Evolutionary conservation across 1,140 invertebrate genomes (phyloP).

Genomic region (Scaptomyza pallida): DNA sequence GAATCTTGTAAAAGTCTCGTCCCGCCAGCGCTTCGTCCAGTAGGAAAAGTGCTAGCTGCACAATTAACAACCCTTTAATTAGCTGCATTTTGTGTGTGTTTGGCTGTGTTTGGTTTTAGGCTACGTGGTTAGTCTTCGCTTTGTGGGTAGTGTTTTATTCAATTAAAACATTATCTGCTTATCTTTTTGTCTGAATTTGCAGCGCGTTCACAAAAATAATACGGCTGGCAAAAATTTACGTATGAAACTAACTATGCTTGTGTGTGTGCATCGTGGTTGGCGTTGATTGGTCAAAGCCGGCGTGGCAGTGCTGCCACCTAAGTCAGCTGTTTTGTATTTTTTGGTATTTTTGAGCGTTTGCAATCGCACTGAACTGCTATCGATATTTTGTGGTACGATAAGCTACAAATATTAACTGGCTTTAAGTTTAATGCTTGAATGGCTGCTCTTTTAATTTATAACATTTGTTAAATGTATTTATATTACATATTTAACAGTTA

Average conservation of each 20-base stretch:
- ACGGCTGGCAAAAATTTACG: constrained; percentile 60
- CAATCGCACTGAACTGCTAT: constrained; percentile 16
- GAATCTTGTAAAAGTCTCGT: constrained; percentile 98
- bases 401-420: neutral
- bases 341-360: constrained; percentile 1
- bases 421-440: neutral
- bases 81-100: constrained; percentile 56
- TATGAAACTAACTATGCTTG: constrained; percentile 53
- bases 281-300: constrained; percentile 67
- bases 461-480: neutral
- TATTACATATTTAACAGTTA: neutral
- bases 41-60: constrained; percentile 65
- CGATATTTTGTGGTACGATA: neutral
- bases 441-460: neutral
- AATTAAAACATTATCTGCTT: constrained; percentile 32
- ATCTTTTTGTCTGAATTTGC: constrained; percentile 44
- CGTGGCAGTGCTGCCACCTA: constrained; percentile 35
- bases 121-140: constrained; percentile 16
- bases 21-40: constrained; percentile 84
- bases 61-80: constrained; percentile 58
- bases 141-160: constrained; percentile 4
- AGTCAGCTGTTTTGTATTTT: constrained; percentile 41
- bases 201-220: constrained; percentile 32
- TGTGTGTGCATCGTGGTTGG: constrained; percentile 70
- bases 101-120: neutral